Evolutionary conservation across 53 echinoderm and acorn worm species (phyloP).

Genomic region (Patiria pectinifera): DNA sequence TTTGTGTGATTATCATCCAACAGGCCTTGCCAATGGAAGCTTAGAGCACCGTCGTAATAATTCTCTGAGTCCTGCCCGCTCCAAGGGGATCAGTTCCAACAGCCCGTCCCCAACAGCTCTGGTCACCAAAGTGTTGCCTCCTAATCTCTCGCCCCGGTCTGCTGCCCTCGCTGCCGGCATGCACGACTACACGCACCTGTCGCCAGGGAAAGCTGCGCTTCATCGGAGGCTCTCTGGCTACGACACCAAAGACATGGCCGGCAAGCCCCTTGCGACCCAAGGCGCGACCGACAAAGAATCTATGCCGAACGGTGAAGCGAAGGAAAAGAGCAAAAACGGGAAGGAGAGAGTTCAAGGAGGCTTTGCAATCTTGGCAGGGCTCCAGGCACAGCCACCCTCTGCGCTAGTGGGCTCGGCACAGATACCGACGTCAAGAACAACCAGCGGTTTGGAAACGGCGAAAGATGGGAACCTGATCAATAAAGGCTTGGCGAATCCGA

Average conservation of each 20-base stretch:
- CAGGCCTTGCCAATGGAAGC: conserved; percentile 49
- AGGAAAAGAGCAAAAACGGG: background rate
- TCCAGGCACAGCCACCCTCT: background rate
- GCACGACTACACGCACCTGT: conserved; percentile 74
- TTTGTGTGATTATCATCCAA: background rate
- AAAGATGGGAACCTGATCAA: conserved; percentile 11
- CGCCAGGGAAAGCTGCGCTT: conserved; percentile 71
- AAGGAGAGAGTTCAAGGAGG: conserved; percentile 49
- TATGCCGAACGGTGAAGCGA: background rate
- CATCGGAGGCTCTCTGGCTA: conserved; percentile 71
- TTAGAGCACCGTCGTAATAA: conserved; percentile 40
- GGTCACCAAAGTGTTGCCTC: conserved; percentile 62
- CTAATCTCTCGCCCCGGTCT: conserved; percentile 78
- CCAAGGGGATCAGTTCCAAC: conserved; percentile 70
- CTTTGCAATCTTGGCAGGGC: conserved; percentile 36
- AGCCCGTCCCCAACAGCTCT: conserved; percentile 62
- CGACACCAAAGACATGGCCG: background rate
- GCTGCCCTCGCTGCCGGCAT: conserved; percentile 69
- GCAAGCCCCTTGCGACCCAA: background rate
- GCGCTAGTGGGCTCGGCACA: background rate
- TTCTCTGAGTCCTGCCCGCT: conserved; percentile 67
- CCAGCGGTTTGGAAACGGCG: background rate
- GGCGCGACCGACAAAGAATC: background rate
- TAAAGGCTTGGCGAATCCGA: conserved; percentile 21
- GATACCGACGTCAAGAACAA: background rate